These are phyloP conservation scores for Rhimphoctona megacephalus DNA, from an alignment of 2,888 invertebrate genomes.

Conservation along the genomic window DNA sequence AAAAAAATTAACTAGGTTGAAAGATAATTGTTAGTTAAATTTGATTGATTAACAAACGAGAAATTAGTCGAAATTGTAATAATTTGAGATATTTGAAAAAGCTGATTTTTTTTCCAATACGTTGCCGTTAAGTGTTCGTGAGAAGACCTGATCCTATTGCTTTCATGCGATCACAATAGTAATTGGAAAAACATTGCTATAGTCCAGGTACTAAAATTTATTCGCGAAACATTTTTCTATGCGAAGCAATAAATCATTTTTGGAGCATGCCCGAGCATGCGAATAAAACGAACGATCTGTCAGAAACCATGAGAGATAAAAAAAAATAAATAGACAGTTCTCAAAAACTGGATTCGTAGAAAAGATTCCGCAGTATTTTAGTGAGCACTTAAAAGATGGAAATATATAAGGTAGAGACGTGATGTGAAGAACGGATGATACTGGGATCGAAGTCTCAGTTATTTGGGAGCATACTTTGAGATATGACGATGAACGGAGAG, in stretches of 20 bases:
- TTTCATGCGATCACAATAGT: neutral
- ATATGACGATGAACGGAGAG: conserved; percentile 23
- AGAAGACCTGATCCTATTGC: neutral
- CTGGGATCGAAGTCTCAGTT: conserved; percentile 25
- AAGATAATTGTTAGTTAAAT: neutral
- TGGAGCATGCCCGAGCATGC: neutral
- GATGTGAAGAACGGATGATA: conserved; percentile 10
- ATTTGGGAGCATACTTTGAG: conserved; percentile 25
- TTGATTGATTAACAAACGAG: neutral
- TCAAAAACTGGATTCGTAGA: neutral
- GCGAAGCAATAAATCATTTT: neutral
- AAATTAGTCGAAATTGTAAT: neutral
- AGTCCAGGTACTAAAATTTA: neutral
- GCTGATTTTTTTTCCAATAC: neutral
- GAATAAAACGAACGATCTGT: neutral
- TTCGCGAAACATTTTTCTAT: neutral
- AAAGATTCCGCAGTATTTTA: neutral
- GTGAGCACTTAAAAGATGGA: neutral
- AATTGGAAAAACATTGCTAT: neutral
- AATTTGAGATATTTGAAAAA: neutral
- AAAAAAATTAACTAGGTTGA: neutral
- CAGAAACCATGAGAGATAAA: neutral
- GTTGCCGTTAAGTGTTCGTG: neutral
- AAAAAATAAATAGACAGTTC: neutral
- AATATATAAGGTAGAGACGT: conserved; percentile 3